Evolutionary conservation across 1,140 invertebrate species (phyloP).

Genomic region (Pogonomyrmex californicus): DNA sequence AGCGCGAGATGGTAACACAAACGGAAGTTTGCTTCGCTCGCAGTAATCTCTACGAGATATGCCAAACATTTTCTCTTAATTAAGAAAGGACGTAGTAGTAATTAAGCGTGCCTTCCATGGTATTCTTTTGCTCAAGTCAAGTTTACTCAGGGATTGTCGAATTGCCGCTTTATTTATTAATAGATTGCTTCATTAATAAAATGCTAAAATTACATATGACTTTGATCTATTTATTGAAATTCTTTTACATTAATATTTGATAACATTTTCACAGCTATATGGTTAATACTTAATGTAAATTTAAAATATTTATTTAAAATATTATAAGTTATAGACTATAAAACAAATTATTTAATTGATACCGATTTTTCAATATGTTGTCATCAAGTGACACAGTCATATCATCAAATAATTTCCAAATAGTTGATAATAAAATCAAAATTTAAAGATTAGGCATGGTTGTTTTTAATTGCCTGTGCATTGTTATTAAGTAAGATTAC

Average conservation of each 20-base stretch:
- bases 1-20: constrained; percentile 64
- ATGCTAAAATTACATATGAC: constrained; percentile 19
- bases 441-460: not conserved
- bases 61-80: constrained; percentile 82
- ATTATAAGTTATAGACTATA: not conserved
- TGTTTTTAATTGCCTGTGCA: not conserved
- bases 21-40: constrained; percentile 73
- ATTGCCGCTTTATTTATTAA: constrained; percentile 8
- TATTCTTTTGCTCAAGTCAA: constrained; percentile 49
- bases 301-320: not conserved
- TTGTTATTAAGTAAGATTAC: not conserved
- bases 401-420: not conserved
- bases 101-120: constrained; percentile 77
- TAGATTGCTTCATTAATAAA: not conserved
- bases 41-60: constrained; percentile 74
- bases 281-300: not conserved
- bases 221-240: constrained; percentile 1
- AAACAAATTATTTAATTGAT: not conserved
- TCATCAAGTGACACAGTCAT: not conserved
- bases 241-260: not conserved
- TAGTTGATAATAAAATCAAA: not conserved
- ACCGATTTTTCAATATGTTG: not conserved
- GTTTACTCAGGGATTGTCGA: constrained; percentile 36
- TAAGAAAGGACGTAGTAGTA: constrained; percentile 79
- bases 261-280: not conserved